Percentiles rank a stretch among this genome's conserved stretches.
Conservation (phyloP, 2,113 vertebrate species). For the Petroica traversi region DNA sequence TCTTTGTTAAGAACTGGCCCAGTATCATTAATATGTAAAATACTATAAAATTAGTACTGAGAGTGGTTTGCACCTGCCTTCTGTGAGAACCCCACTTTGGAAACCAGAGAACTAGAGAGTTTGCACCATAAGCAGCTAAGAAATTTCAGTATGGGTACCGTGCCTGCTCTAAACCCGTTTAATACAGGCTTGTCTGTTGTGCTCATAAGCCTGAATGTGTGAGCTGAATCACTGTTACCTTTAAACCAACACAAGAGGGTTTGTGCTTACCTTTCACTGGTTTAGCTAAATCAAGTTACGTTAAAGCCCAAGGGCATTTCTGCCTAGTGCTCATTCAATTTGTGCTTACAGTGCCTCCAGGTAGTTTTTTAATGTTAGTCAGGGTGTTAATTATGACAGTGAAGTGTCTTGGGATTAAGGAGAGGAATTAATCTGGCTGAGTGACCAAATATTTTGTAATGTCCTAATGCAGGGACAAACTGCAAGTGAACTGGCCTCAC, state of each 20-base stretch:
- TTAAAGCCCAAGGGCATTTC: background rate
- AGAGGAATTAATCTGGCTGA: background rate
- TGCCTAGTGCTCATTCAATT: background rate
- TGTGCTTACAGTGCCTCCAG: background rate
- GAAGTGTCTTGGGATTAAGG: background rate
- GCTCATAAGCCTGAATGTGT: background rate
- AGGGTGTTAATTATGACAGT: slow-evolving; percentile 33
- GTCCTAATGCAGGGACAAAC: background rate
- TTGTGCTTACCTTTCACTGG: background rate
- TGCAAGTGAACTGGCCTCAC: background rate
- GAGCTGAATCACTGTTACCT: background rate
- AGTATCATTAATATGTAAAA: background rate
- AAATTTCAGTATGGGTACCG: background rate
- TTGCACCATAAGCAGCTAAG: background rate
- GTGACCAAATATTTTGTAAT: background rate
- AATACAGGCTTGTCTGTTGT: background rate
- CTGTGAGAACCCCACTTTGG: background rate
- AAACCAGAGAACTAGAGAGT: background rate
- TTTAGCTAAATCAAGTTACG: slow-evolving; percentile 8
- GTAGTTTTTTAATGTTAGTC: slow-evolving; percentile 12
- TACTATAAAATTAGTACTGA: background rate
- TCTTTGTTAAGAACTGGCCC: background rate
- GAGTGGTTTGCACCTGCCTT: background rate
- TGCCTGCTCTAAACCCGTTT: background rate
- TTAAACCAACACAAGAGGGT: background rate